phyloP scores from a whole-genome alignment of 2,888 invertebrate species.

The Drosophila rellima region DNA sequence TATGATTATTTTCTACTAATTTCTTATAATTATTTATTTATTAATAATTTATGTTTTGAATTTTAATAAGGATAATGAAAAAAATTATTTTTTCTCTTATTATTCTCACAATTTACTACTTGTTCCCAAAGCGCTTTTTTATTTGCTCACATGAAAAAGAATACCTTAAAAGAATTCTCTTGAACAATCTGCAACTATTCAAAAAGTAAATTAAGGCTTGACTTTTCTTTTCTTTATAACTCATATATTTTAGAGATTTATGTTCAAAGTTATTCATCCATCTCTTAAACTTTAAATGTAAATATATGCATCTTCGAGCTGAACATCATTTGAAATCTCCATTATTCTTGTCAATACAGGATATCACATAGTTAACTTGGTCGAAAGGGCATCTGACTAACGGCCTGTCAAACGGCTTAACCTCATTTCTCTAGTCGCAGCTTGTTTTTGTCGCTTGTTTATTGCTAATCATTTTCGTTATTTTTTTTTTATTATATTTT shows the following conservation, averaged over 20 bases:
- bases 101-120: background rate
- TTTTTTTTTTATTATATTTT: slow-evolving; percentile 24
- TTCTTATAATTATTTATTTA: no score
- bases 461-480: slow-evolving; percentile 65
- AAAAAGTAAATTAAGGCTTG: background rate
- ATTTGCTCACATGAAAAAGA: no score
- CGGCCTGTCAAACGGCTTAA: slow-evolving; percentile 42
- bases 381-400: slow-evolving; percentile 44
- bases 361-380: slow-evolving; percentile 21
- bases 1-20: no score
- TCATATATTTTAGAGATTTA: slow-evolving; percentile 4
- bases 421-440: slow-evolving; percentile 32
- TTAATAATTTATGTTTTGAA: no score
- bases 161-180: background rate
- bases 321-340: slow-evolving; percentile 19
- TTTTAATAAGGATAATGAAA: no score
- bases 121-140: background rate
- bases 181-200: background rate
- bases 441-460: slow-evolving; percentile 46
- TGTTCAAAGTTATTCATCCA: background rate
- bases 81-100: no score
- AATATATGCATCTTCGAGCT: background rate
- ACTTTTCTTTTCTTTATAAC: background rate
- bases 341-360: slow-evolving; percentile 11
- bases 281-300: slow-evolving; percentile 1